Evolutionary conservation across 2,888 invertebrate genomes (phyloP).

Genomic region (Drosophila pseudotalamancana): DNA sequence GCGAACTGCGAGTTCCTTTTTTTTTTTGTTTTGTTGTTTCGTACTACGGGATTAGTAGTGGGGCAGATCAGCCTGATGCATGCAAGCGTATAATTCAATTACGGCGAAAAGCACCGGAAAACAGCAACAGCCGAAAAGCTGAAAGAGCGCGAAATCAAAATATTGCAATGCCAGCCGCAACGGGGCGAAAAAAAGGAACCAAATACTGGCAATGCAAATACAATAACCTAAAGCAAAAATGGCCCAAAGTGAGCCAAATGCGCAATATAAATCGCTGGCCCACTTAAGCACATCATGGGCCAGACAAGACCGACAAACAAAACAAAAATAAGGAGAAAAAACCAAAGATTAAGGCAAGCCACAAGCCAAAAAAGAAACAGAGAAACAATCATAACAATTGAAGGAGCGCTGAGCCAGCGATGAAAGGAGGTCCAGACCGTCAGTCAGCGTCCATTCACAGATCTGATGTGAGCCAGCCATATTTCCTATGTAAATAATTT

Average conservation of each 20-base stretch:
- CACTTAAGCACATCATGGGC: conserved; percentile 52
- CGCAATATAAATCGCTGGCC: conserved; percentile 42
- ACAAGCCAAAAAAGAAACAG: conserved; percentile 9
- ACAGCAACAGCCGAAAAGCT: conserved; percentile 26
- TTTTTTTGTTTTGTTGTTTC: conserved; percentile 2
- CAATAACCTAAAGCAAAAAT: conserved; percentile 16
- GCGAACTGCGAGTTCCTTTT: conserved; percentile 4
- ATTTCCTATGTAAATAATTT: conserved; percentile 74
- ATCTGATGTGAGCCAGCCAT: conserved; percentile 48
- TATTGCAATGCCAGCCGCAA: conserved; percentile 42
- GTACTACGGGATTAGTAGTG: conserved; percentile 7
- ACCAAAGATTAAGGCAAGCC: conserved; percentile 46
- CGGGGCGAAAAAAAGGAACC: conserved; percentile 1
- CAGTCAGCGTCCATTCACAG: background rate
- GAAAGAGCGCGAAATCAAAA: conserved; percentile 46
- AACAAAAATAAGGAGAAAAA: conserved; percentile 44
- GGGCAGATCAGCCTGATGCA: conserved; percentile 32
- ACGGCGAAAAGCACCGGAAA: conserved; percentile 46
- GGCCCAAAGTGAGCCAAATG: conserved; percentile 34
- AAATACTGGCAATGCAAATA: conserved; percentile 23
- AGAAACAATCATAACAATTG: conserved; percentile 50
- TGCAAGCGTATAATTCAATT: conserved; percentile 69
- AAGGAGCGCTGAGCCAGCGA: conserved; percentile 37
- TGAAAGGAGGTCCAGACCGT: background rate
- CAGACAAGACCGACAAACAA: conserved; percentile 11